Base-by-base conservation (phyloP, 2,888 invertebrate genomes). In the Frankliniella intonsa region DNA sequence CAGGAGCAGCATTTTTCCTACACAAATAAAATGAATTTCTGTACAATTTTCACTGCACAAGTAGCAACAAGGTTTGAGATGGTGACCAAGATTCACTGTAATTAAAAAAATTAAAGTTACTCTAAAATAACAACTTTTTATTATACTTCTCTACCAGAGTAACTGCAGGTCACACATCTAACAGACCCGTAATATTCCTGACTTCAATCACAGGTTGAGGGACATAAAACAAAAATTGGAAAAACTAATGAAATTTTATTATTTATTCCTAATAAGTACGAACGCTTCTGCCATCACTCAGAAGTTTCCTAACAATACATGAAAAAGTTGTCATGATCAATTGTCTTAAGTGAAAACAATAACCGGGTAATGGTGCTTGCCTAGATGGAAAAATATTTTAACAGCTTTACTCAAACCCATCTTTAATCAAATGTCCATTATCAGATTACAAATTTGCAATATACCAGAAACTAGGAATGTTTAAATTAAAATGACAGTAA, bases 1-100 rank as follows among this genome's bases (percentile, higher is more conserved):
- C 91, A 82, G 92, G 92, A 80, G 89, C 91, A 9, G 92, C 93
- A 8, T 88, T 93, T 83, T 92, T 92, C 88, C 88, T 92, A 83
- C 86, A 86, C 82, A 86, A 86, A 84, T 87, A 86, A 85, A 17
- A 38, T 82, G 38, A 38, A 38, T 38, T 38, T 38, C 38, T 38
- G 38, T 5, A 38, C 38, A 38, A 38, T 38, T 38, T 38, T 38
- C 5, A 38, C 38, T 38, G 38, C 38, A 38, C 38, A 38, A 3
- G 38, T 38, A 38, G 38, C 38, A 38, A 38, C 38, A 38, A 3
- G 38, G 38, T 38, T 38, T 38, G 38, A 38, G 38, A 38, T 38
- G 38, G 38, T 38, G 38, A 38, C 38, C 38, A 3, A 38, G 38
- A 38, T 38, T 38, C 38, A 38, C 38, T 38, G 38, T 38, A 62